Percentiles rank a stretch among this genome's conserved stretches.
phyloP scores from a whole-genome alignment of 2,113 vertebrate genomes.

The Zosterops pallidus region DNA sequence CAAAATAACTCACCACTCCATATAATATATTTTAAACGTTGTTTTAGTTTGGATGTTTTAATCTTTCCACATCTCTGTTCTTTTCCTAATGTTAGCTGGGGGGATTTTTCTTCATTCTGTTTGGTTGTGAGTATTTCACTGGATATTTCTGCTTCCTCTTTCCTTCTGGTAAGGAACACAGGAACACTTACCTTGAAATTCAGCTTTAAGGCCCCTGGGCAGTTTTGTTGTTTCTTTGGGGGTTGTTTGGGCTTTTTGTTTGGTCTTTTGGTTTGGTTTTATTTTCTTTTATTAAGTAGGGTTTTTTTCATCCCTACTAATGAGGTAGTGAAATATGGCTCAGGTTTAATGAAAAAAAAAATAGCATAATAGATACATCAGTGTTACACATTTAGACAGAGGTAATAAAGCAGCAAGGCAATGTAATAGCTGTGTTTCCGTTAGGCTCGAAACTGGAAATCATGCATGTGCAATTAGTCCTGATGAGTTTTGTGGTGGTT shows the following conservation, averaged over 20 bases:
- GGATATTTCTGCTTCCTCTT: background rate
- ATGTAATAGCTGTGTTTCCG: background rate
- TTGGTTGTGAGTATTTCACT: background rate
- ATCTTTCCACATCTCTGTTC: background rate
- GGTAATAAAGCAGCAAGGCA: background rate
- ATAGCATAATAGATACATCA: background rate
- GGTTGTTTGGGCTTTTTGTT: background rate
- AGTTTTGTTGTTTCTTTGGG: background rate
- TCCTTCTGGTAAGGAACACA: background rate
- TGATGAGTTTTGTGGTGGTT: background rate
- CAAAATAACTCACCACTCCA: background rate
- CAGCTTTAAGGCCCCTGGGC: background rate
- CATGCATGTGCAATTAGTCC: background rate
- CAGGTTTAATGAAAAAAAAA: background rate
- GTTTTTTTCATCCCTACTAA: background rate
- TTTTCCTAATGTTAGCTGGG: background rate
- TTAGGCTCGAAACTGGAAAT: background rate
- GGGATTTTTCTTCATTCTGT: background rate
- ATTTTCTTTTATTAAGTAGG: background rate
- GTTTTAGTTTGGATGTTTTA: background rate
- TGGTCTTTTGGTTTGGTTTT: background rate
- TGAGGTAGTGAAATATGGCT: background rate
- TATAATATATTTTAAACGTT: background rate
- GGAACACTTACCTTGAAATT: background rate
- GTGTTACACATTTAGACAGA: background rate